Conservation (phyloP, 2,113 vertebrate species). For the Bostrychus sinensis region DNA sequence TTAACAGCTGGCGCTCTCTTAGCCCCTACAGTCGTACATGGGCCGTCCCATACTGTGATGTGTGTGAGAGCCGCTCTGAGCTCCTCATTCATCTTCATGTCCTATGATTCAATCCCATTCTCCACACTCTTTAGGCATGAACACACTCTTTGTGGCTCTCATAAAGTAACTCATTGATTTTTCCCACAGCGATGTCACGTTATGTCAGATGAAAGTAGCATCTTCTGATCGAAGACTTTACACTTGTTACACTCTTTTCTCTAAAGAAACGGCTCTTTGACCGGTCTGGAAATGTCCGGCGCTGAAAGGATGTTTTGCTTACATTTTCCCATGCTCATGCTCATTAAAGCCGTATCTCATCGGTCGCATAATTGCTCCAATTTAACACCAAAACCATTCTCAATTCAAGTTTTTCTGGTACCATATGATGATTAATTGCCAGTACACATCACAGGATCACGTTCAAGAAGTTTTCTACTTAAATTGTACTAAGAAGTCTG, state of each 20-base stretch:
- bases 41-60: slow-evolving; percentile 37
- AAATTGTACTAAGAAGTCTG: too few species aligned
- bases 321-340: slow-evolving; percentile 24
- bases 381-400: slow-evolving; percentile 28
- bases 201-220: slow-evolving; percentile 44
- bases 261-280: slow-evolving; percentile 49
- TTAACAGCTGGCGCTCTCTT: slow-evolving; percentile 4
- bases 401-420: slow-evolving; percentile 4
- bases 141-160: slow-evolving; percentile 43
- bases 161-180: slow-evolving; percentile 34
- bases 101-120: slow-evolving; percentile 45
- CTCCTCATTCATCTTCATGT: slow-evolving; percentile 33
- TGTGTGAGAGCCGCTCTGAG: slow-evolving; percentile 3
- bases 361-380: slow-evolving; percentile 31
- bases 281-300: slow-evolving; percentile 13
- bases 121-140: slow-evolving; percentile 32
- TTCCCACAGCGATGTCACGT: slow-evolving; percentile 33
- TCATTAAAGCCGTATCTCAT: slow-evolving; percentile 27
- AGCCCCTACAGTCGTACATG: too few species aligned
- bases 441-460: slow-evolving; percentile 24
- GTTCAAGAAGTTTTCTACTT: too few species aligned
- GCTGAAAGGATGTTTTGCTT: slow-evolving; percentile 31
- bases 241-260: slow-evolving; percentile 31
- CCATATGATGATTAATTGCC: slow-evolving; percentile 26
- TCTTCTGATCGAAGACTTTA: slow-evolving; percentile 15